A percentile compares a stretch with the other conserved stretches of the same genome.
Conservation (phyloP, 2,113 vertebrate genomes). For the Indicator indicator region DNA sequence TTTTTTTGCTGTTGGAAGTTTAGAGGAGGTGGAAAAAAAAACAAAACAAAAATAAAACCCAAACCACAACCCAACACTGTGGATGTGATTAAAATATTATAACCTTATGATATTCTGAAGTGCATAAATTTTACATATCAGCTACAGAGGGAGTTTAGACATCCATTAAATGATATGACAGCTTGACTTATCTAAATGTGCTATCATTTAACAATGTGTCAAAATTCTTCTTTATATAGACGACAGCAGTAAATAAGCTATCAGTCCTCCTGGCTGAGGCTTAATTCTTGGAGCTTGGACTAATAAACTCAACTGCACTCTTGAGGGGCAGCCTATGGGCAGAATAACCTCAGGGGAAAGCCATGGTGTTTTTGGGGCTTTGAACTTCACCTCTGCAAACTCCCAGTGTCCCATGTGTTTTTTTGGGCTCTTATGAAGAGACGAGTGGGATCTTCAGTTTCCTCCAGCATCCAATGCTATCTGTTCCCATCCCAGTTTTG, state of each 20-base stretch:
- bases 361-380: background rate
- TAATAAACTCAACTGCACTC: background rate
- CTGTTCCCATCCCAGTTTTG: background rate
- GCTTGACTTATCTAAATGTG: constrained; percentile 86
- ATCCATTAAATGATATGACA: constrained; percentile 86
- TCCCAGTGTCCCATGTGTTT: accelerated
- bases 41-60: background rate
- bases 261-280: constrained; percentile 76
- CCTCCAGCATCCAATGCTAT: background rate
- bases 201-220: constrained; percentile 86
- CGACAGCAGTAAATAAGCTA: constrained; percentile 85
- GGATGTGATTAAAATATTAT: constrained; percentile 85
- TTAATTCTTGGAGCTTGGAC: constrained; percentile 72
- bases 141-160: constrained; percentile 79
- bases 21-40: background rate
- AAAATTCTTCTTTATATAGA: constrained; percentile 84
- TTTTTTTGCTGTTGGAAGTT: constrained; percentile 61
- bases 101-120: constrained; percentile 82
- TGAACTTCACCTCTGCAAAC: background rate
- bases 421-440: background rate
- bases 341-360: background rate
- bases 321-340: background rate
- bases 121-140: constrained; percentile 86
- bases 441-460: background rate
- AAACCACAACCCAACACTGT: background rate